Conservation (phyloP, 2,113 vertebrate species). For the Hemibagrus wyckioides region DNA sequence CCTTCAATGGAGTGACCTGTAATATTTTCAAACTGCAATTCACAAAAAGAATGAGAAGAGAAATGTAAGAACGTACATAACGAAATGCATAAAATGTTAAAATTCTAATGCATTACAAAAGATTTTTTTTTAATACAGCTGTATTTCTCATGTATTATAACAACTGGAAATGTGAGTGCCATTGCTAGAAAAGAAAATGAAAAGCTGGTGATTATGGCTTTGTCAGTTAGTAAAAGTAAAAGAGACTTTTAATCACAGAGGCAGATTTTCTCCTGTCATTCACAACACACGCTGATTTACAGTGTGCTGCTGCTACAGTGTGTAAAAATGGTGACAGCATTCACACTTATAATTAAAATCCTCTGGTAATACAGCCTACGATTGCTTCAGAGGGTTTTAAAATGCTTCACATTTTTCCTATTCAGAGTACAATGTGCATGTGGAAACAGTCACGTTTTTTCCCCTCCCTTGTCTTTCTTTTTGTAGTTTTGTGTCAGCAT, state of each 20-base stretch:
- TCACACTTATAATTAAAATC: background rate
- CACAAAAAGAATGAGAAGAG: background rate
- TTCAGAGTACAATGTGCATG: background rate
- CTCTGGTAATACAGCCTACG: background rate
- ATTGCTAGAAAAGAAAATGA: background rate
- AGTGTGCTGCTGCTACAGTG: background rate
- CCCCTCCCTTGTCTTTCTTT: no score
- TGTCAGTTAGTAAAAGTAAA: background rate
- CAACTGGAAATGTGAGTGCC: background rate
- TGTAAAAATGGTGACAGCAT: background rate
- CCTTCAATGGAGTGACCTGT: background rate
- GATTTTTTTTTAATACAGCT: background rate
- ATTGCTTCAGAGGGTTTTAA: background rate
- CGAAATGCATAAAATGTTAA: background rate
- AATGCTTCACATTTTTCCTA: background rate
- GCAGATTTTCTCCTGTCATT: background rate
- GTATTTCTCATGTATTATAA: background rate
- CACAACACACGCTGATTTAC: background rate
- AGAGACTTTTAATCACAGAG: background rate
- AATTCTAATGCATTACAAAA: background rate
- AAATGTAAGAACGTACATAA: background rate
- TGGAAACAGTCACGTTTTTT: background rate
- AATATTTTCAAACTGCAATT: background rate
- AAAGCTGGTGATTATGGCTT: background rate
- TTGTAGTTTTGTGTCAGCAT: background rate